These are phyloP conservation scores for Neoaliturus tenellus DNA, from an alignment of 2,888 invertebrate species.

Conservation along the genomic window DNA sequence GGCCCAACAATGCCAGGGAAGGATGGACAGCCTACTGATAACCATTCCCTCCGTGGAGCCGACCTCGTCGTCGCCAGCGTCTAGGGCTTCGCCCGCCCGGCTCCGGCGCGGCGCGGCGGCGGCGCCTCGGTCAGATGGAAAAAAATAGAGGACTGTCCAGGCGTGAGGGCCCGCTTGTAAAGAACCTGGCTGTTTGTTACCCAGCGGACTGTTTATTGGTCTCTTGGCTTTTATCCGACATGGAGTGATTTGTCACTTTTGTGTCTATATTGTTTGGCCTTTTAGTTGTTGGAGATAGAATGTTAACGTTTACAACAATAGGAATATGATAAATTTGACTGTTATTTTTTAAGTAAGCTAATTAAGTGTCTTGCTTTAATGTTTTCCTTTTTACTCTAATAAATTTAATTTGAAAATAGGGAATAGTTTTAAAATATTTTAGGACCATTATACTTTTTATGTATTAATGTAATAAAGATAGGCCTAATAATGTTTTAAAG, in stretches of 20 bases:
- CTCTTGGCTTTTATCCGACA: neutral
- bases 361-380: too few relatives aligned
- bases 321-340: too few relatives aligned
- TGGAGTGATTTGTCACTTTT: neutral
- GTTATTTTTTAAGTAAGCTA: too few relatives aligned
- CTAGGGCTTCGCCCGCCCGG: constrained; percentile 21
- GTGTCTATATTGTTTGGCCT: neutral
- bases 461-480: too few relatives aligned
- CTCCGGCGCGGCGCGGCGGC: neutral
- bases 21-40: neutral
- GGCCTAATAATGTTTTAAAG: too few relatives aligned
- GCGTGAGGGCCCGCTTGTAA: neutral
- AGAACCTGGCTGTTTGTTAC: neutral
- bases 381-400: too few relatives aligned
- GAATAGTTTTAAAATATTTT: too few relatives aligned
- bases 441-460: too few relatives aligned
- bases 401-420: too few relatives aligned
- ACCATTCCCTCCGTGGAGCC: neutral
- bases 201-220: neutral
- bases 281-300: too few relatives aligned
- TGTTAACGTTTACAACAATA: too few relatives aligned
- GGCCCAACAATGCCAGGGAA: neutral
- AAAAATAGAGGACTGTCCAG: neutral
- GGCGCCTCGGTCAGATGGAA: neutral
- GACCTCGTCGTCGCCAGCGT: neutral